Conservation (phyloP, 2,888 invertebrate species). For the Argyra leucocephala region DNA sequence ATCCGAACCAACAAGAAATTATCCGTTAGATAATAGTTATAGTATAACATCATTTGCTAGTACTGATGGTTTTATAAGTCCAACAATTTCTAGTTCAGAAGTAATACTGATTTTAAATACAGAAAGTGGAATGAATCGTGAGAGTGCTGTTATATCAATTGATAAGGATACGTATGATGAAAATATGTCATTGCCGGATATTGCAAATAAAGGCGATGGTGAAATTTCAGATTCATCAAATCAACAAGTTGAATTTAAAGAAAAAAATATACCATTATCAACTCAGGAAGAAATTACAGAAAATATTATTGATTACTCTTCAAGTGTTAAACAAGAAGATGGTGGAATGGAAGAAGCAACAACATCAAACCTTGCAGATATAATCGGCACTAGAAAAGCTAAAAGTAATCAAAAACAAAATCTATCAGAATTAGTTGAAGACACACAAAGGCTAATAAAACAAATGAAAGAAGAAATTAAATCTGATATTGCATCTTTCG, state of each 20-base stretch:
- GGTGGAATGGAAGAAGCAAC: conserved; percentile 24
- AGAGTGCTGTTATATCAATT: conserved; percentile 13
- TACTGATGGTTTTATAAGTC: conserved; percentile 14
- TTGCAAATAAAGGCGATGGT: too few relatives aligned
- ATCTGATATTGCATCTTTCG: conserved; percentile 48
- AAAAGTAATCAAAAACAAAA: conserved; percentile 34
- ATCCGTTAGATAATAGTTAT: neutral
- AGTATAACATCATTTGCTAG: conserved; percentile 11
- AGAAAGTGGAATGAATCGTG: conserved; percentile 13
- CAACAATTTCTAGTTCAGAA: conserved; percentile 15
- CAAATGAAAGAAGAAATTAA: conserved; percentile 59
- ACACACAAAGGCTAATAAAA: conserved; percentile 53
- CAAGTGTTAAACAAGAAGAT: too few relatives aligned
- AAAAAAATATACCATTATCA: neutral
- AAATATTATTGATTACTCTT: neutral
- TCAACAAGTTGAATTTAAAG: neutral
- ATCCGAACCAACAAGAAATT: neutral
- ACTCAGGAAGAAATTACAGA: neutral
- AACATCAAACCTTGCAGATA: conserved; percentile 27
- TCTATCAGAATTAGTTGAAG: conserved; percentile 49
- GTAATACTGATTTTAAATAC: conserved; percentile 15
- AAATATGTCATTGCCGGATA: neutral
- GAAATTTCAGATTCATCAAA: neutral
- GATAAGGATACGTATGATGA: neutral
- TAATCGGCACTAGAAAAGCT: conserved; percentile 17